phyloP scores from a whole-genome alignment of 2,797 vertebrate genomes.

The Neosalanx taihuensis region DNA sequence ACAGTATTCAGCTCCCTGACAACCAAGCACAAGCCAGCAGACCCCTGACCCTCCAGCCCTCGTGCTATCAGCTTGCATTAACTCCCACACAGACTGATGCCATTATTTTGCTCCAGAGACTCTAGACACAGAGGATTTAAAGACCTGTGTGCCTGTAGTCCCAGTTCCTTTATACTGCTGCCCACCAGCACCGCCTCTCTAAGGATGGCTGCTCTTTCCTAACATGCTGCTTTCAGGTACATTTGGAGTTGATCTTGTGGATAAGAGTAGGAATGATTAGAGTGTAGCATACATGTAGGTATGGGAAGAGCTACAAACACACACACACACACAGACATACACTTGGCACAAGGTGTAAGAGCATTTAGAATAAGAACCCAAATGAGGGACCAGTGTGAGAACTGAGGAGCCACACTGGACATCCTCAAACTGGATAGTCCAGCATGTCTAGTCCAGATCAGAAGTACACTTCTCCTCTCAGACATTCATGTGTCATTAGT shows the following conservation, averaged over 20 bases:
- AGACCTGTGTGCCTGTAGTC: conserved; percentile 71
- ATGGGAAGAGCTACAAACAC: not conserved
- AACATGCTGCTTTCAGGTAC: conserved; percentile 63
- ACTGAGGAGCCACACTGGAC: not conserved
- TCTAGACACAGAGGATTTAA: conserved; percentile 79
- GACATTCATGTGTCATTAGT: conserved; percentile 75
- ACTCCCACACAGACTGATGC: conserved; percentile 78
- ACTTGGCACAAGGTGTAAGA: not conserved
- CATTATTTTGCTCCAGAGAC: conserved; percentile 85
- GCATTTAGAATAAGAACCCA: too few relatives aligned
- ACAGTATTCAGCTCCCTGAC: conserved; percentile 83
- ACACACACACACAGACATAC: not conserved
- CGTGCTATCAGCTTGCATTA: conserved; percentile 87
- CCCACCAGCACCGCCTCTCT: conserved; percentile 53
- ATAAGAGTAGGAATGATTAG: not conserved
- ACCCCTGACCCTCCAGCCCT: conserved; percentile 79
- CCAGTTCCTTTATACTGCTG: conserved; percentile 76
- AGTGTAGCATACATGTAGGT: conserved; percentile 5
- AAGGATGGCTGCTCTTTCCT: conserved; percentile 54
- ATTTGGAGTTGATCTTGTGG: conserved; percentile 18
- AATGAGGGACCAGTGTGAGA: not conserved
- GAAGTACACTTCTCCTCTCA: conserved; percentile 71
- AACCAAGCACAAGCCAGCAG: conserved; percentile 70
- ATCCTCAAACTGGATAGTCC: not conserved
- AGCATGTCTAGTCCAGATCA: not conserved